Evolutionary conservation across 1,140 invertebrate genomes (phyloP), one percentile per base, ranked within the genome.

Genomic region (Olivierus martensii): DNA sequence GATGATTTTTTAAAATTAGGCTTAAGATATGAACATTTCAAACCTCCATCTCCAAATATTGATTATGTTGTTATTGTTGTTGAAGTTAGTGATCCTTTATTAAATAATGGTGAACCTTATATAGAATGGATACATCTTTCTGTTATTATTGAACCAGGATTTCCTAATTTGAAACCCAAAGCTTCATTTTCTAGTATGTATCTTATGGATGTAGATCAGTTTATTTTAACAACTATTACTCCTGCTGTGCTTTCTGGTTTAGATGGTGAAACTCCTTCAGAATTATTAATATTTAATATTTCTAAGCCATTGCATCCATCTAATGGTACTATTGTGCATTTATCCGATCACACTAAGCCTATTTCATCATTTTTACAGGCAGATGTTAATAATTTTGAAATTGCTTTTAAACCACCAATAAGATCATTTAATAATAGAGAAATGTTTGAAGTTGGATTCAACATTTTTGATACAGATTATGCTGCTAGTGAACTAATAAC

Each of bases 161-260:
- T 57, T 53, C 56, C 56, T 12, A 57, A 57, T 34, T 41, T 57
- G 18, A 51, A 47, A 36, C 56, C 56, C 14, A 57, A 53, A 43
- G 51, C 56, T n/a, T 57, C 56, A 9, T 57, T 57, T 53, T 53
- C 52, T 37, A 46, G 56, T 28, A 53, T 50, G 48, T 57, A 52
- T 28, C 39, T 57, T 18, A 53, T 57, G 52, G 56, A 53, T 50
- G 56, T 57, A 15, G 47, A 53, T 47, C 51, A 57, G n/a, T 53
- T 53, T 17, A 53, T 57, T 21, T 45, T 57, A 19, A 57, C 56
- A 15, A 43, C 56, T 5, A 53, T 57, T 15, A 57, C 56, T 15
- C 48, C 51, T 12, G 36, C 45, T 42, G 52, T 57, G 7, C 44
- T 57, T 42, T 57, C 56, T 34, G 56, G 47, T n/a, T 39, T 48